Evolutionary conservation across 2,888 invertebrate species (phyloP).

Genomic region (Aphrophora alni): DNA sequence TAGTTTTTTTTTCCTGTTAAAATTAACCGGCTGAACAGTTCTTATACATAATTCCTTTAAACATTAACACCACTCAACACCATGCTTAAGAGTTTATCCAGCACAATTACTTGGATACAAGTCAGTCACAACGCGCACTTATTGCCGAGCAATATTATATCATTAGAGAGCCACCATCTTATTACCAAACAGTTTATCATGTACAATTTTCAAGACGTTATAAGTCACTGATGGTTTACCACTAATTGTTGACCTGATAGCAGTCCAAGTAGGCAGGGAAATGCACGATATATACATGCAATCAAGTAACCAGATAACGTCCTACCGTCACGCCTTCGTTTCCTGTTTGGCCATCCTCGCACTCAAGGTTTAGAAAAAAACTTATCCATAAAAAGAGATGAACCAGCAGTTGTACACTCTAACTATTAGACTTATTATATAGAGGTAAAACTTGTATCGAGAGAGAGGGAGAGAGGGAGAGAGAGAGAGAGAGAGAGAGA

Average conservation of each 20-base stretch:
- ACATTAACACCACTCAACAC: not conserved
- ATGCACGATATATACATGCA: not conserved
- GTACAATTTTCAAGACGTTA: not conserved
- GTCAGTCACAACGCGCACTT: not conserved
- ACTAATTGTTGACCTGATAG: not conserved
- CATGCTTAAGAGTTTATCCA: not conserved
- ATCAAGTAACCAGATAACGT: slow-evolving; percentile 3
- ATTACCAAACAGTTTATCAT: not conserved
- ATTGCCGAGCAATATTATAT: not conserved
- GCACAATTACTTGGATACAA: not conserved
- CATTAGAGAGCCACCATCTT: not conserved
- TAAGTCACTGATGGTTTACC: not conserved
- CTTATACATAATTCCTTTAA: too few relatives aligned
- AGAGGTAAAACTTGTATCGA: too few relatives aligned
- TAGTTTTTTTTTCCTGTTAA: too few relatives aligned
- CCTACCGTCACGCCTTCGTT: not conserved
- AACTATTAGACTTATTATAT: too few relatives aligned
- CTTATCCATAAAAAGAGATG: too few relatives aligned
- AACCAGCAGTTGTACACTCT: too few relatives aligned
- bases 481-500: too few relatives aligned
- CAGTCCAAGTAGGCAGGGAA: not conserved
- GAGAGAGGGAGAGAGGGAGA: too few relatives aligned
- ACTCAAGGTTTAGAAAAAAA: too few relatives aligned
- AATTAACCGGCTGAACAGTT: too few relatives aligned
- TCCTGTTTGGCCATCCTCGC: not conserved